Conservation (phyloP, 2,113 vertebrate species). For the Sterrhoptilus dennistouni region DNA sequence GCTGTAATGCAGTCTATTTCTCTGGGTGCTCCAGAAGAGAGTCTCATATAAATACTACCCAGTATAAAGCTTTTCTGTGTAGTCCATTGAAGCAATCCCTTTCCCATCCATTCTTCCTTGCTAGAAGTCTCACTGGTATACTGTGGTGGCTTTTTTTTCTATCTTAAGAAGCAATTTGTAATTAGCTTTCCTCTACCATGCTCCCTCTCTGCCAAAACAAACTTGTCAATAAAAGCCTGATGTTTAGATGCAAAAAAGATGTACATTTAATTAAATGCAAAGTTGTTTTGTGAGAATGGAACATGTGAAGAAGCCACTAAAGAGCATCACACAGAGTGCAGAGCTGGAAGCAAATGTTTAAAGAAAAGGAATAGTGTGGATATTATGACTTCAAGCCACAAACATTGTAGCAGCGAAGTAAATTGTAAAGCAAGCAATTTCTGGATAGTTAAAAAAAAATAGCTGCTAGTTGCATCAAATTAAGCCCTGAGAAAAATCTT, state of each 20-base stretch:
- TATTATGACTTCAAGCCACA: slow-evolving; percentile 19
- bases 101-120: background rate
- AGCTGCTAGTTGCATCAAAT: background rate
- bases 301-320: slow-evolving; percentile 34
- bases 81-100: background rate
- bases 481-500: slow-evolving; percentile 29
- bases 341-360: slow-evolving; percentile 39
- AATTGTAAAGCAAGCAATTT: slow-evolving; percentile 1
- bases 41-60: rapidly evolving
- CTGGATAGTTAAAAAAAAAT: background rate
- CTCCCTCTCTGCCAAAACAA: slow-evolving; percentile 43
- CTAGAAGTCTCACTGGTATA: background rate
- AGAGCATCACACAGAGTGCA: slow-evolving; percentile 23
- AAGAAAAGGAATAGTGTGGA: background rate
- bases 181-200: slow-evolving; percentile 1
- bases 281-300: slow-evolving; percentile 43
- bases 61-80: background rate
- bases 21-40: background rate
- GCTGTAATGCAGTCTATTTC: background rate
- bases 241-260: slow-evolving; percentile 51
- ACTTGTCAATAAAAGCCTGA: slow-evolving; percentile 42
- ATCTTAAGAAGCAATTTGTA: slow-evolving; percentile 1
- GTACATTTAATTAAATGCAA: slow-evolving; percentile 43
- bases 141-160: background rate
- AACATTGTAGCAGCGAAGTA: background rate